phyloP scores from a whole-genome alignment of 2,113 vertebrate genomes.

The Dicentrarchus labrax region DNA sequence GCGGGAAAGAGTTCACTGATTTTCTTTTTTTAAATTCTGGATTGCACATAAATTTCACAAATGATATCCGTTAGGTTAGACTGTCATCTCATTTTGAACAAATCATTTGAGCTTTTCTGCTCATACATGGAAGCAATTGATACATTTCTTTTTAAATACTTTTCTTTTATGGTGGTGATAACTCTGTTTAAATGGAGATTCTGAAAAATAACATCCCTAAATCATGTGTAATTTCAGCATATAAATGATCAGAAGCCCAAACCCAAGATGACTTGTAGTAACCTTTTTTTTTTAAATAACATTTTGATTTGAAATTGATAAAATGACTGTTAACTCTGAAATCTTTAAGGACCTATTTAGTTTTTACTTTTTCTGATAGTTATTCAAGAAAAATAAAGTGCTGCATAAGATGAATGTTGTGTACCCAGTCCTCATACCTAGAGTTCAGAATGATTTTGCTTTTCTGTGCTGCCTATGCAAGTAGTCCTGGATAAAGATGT shows the following conservation, averaged over 20 bases:
- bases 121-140: slow-evolving; percentile 27
- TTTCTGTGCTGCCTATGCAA: slow-evolving; percentile 92
- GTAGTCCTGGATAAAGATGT: slow-evolving; percentile 74
- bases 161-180: neutral
- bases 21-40: slow-evolving; percentile 7
- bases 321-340: slow-evolving; percentile 26
- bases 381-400: slow-evolving; percentile 34
- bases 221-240: neutral
- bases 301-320: slow-evolving; percentile 33
- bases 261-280: neutral
- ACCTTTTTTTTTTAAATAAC: slow-evolving; percentile 26
- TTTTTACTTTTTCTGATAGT: slow-evolving; percentile 50
- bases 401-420: slow-evolving; percentile 31
- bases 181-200: neutral
- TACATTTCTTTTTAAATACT: neutral
- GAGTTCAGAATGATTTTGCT: slow-evolving; percentile 80
- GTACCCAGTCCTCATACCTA: slow-evolving; percentile 54
- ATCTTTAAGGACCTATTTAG: slow-evolving; percentile 47
- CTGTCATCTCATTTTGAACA: slow-evolving; percentile 33
- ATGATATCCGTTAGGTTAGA: neutral
- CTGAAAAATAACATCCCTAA: neutral
- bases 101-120: slow-evolving; percentile 6
- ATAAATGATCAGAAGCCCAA: neutral
- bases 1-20: slow-evolving; percentile 15
- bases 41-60: slow-evolving; percentile 31